These are phyloP conservation scores for Portunus trituberculatus DNA, from an alignment of 1,140 invertebrate genomes.

Conservation along the genomic window DNA sequence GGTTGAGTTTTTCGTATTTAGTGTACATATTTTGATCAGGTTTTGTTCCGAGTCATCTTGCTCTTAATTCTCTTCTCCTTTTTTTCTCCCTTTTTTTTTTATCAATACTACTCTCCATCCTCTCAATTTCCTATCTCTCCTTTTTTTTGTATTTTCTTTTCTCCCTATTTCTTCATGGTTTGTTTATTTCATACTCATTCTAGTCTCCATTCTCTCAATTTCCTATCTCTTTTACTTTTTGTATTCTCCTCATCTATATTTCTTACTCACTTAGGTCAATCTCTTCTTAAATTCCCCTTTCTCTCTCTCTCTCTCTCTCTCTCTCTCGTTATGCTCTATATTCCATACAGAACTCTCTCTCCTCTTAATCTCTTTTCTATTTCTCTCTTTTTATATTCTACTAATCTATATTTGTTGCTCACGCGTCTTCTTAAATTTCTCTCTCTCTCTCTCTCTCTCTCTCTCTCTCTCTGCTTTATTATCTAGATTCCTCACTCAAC, in stretches of 20 bases:
- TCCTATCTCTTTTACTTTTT: too few relatives aligned
- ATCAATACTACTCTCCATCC: not conserved
- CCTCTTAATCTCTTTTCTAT: not conserved
- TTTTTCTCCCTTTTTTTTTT: not conserved
- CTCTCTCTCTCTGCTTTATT: not conserved
- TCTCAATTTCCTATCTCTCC: not conserved
- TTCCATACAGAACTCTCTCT: not conserved
- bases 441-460: not conserved
- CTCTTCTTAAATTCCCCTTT: not conserved
- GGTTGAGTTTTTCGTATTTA: too few relatives aligned
- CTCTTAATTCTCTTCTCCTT: too few relatives aligned
- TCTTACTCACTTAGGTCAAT: not conserved
- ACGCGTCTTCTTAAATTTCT: not conserved
- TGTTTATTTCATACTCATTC: too few relatives aligned
- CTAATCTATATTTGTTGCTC: not conserved
- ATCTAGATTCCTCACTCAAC: not conserved
- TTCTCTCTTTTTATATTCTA: not conserved
- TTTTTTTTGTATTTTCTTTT: not conserved
- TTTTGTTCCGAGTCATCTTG: too few relatives aligned
- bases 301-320: conserved; percentile 30
- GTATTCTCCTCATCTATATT: not conserved
- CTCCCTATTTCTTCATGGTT: not conserved
- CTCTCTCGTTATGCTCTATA: not conserved
- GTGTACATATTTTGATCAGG: too few relatives aligned
- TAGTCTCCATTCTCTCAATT: not conserved